phyloP scores from a whole-genome alignment of 2,888 invertebrate genomes.

The Adelognathus sp. region DNA sequence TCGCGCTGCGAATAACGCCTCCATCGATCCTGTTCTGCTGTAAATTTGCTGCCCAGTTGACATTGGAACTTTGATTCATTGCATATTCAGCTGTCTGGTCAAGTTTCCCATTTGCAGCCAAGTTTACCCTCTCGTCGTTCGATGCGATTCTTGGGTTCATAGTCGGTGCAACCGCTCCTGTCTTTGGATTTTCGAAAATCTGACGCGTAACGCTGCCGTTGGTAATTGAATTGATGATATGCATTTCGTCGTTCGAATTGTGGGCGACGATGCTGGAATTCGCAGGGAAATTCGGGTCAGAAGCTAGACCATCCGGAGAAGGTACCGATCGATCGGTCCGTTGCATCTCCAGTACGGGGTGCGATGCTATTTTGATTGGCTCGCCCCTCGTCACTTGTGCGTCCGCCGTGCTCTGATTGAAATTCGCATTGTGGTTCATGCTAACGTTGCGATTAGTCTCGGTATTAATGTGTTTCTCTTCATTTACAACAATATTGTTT shows the following conservation, averaged over 20 bases:
- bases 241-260: not conserved
- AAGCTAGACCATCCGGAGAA: slow-evolving; percentile 6
- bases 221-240: not conserved
- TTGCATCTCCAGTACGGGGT: slow-evolving; percentile 1
- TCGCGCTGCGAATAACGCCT: slow-evolving; percentile 36
- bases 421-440: slow-evolving; percentile 63
- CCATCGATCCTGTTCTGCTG: not conserved
- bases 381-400: slow-evolving; percentile 48
- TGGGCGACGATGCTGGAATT: not conserved
- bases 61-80: not conserved
- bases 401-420: slow-evolving; percentile 65
- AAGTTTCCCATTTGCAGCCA: not conserved
- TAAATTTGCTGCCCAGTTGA: not conserved
- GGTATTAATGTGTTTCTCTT: slow-evolving; percentile 28
- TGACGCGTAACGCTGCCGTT: not conserved
- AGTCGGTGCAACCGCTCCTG: too few relatives aligned
- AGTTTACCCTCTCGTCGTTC: not conserved
- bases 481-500: slow-evolving; percentile 32
- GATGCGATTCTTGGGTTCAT: slow-evolving; percentile 2
- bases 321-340: slow-evolving; percentile 23
- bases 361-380: slow-evolving; percentile 67
- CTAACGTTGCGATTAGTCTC: slow-evolving; percentile 41
- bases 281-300: slow-evolving; percentile 1
- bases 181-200: not conserved
- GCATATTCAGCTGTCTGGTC: slow-evolving; percentile 5